Evolutionary conservation across 2,113 vertebrate genomes (phyloP).

Genomic region (Myocastor coypus): DNA sequence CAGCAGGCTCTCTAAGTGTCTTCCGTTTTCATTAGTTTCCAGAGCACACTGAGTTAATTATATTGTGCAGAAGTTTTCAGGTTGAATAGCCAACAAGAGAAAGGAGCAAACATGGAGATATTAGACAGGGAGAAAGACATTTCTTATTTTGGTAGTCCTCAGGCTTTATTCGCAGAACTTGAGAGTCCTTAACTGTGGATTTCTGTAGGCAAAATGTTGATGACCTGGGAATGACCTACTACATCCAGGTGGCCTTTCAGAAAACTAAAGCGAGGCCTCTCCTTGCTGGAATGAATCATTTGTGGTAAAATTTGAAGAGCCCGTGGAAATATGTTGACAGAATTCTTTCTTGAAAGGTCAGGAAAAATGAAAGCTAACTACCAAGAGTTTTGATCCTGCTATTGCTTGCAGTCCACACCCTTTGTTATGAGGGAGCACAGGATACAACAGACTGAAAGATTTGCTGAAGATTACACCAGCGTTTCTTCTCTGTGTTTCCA

Average conservation of each 20-base stretch:
- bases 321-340: conserved; percentile 69
- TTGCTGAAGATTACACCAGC: background rate
- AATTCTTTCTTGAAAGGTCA: conserved; percentile 73
- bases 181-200: conserved; percentile 26
- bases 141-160: conserved; percentile 54
- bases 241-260: conserved; percentile 71
- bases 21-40: conserved; percentile 66
- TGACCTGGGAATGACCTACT: conserved; percentile 76
- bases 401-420: background rate
- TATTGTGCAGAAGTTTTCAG: conserved; percentile 44
- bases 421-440: background rate
- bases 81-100: conserved; percentile 43
- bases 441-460: accelerated
- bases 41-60: conserved; percentile 73
- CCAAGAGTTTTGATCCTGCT: background rate
- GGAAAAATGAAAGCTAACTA: background rate
- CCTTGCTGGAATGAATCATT: conserved; percentile 71
- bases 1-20: conserved; percentile 9
- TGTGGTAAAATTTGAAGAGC: conserved; percentile 61
- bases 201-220: conserved; percentile 54
- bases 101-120: conserved; percentile 4
- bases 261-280: conserved; percentile 68
- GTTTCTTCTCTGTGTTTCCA: background rate
- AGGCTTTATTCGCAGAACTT: conserved; percentile 2
- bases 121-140: background rate